Percentiles rank a stretch among this genome's conserved stretches.
Evolutionary conservation across 2,797 vertebrate genomes (phyloP).

Genomic region (Acipenser transmontanus): DNA sequence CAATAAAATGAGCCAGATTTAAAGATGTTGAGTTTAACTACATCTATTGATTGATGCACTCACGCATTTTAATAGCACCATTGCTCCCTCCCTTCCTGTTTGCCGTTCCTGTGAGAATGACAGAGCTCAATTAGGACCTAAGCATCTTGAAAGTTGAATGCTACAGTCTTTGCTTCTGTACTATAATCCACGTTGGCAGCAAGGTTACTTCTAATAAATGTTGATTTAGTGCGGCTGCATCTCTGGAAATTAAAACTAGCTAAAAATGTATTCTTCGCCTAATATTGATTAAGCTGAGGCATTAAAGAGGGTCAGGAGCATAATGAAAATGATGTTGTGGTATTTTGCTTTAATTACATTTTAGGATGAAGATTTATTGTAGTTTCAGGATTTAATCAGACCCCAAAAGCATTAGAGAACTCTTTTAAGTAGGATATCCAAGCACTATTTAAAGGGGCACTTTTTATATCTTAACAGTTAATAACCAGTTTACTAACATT

Average conservation of each 20-base stretch:
- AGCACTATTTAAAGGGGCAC: no score
- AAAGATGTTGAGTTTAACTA: not conserved
- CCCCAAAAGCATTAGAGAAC: no score
- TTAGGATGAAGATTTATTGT: not conserved
- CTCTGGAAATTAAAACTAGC: not conserved
- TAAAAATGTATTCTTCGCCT: not conserved
- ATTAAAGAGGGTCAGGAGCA: not conserved
- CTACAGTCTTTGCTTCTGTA: not conserved
- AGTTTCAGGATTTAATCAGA: not conserved
- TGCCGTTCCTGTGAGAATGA: not conserved
- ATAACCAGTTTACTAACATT: no score
- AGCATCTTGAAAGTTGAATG: not conserved
- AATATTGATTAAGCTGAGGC: not conserved
- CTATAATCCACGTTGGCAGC: not conserved
- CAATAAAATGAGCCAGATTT: no score
- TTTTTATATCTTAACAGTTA: no score
- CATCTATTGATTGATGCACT: not conserved
- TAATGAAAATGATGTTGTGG: not conserved
- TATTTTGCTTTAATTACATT: not conserved
- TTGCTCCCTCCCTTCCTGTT: not conserved
- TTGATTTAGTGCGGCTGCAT: not conserved
- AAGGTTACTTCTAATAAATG: not conserved
- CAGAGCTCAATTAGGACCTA: not conserved
- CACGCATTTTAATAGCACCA: not conserved
- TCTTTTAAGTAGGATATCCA: no score